Evolutionary conservation across 2,113 vertebrate species (phyloP).

Genomic region (Thalassarche chlororhynchos): DNA sequence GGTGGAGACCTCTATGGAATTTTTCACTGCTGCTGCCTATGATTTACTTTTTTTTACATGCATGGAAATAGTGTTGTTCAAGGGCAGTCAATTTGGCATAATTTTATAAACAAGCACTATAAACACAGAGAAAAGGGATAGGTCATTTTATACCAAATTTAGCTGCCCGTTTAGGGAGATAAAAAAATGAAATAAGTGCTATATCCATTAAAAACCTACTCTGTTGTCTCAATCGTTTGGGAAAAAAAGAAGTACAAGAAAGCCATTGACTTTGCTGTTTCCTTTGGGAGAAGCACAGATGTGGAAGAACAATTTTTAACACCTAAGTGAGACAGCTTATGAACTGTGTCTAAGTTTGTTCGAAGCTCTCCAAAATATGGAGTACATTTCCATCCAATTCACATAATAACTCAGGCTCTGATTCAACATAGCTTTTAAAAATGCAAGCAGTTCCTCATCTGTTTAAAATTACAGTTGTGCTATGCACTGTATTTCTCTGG

Average conservation of each 20-base stretch:
- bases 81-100: conserved; percentile 14
- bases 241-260: conserved; percentile 22
- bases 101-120: conserved; percentile 24
- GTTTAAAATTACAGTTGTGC: conserved; percentile 23
- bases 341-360: conserved; percentile 15
- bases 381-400: conserved; percentile 33
- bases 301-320: conserved; percentile 51
- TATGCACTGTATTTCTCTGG: not conserved
- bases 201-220: conserved; percentile 26
- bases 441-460: not conserved
- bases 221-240: not conserved
- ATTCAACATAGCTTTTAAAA: conserved; percentile 29
- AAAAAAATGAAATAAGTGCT: not conserved
- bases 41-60: not conserved
- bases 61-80: conserved; percentile 15
- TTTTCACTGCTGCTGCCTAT: not conserved
- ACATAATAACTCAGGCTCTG: conserved; percentile 29
- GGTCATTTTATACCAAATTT: conserved; percentile 39
- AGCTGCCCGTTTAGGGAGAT: conserved; percentile 11
- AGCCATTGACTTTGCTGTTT: conserved; percentile 45
- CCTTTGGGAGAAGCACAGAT: conserved; percentile 44
- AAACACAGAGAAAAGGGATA: not conserved
- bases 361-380: not conserved
- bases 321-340: conserved; percentile 47
- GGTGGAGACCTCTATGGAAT: conserved; percentile 11